phyloP scores from a whole-genome alignment of 2,797 vertebrate species.

The Alca torda region DNA sequence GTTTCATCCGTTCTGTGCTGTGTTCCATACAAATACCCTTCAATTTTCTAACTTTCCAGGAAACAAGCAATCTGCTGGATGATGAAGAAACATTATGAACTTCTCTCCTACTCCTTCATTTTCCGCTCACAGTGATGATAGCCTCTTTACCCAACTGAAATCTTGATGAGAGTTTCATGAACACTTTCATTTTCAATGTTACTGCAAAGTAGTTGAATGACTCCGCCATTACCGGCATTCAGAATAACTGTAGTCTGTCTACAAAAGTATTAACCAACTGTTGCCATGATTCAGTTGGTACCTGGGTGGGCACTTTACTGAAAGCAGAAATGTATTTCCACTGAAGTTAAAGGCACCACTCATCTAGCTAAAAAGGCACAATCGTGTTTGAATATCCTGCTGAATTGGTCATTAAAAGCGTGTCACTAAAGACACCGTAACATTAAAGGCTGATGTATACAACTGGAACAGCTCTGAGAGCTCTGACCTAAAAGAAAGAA shows the following conservation, averaged over 20 bases:
- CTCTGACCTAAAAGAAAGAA: not conserved
- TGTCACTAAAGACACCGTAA: not conserved
- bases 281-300: not conserved
- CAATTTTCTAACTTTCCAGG: not conserved
- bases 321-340: not conserved
- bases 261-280: not conserved
- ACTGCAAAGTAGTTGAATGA: not conserved
- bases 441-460: not conserved
- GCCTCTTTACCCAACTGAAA: not conserved
- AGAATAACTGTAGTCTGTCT: not conserved
- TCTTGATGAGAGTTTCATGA: not conserved
- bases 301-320: not conserved
- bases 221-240: not conserved
- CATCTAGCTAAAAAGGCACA: not conserved
- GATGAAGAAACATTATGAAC: not conserved
- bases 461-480: not conserved
- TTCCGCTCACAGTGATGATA: not conserved
- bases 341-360: not conserved
- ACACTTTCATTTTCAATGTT: not conserved
- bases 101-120: not conserved
- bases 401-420: not conserved
- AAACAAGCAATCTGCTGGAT: not conserved
- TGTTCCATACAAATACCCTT: not conserved
- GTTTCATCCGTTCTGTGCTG: not conserved
- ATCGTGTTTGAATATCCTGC: not conserved